These are phyloP conservation scores for Psylliodes chrysocephalus DNA, from an alignment of 2,888 invertebrate species.

Conservation along the genomic window DNA sequence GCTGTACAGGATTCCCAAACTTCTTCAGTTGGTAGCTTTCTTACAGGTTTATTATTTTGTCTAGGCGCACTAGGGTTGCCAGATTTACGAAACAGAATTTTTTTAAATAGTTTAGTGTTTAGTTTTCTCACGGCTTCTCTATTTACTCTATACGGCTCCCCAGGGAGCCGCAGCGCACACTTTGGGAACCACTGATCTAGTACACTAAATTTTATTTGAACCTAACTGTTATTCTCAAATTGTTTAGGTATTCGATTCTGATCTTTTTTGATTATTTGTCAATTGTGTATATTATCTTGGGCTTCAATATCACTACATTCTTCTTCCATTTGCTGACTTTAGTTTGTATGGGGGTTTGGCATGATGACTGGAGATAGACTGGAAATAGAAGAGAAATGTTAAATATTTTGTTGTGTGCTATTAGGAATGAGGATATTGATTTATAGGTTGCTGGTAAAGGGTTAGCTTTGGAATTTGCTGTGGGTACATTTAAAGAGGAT, in stretches of 20 bases:
- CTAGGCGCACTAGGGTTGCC: too few relatives aligned
- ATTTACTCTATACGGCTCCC: too few relatives aligned
- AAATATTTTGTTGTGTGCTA: not conserved
- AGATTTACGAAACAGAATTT: not conserved
- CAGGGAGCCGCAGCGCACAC: too few relatives aligned
- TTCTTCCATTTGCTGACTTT: constrained; percentile 2
- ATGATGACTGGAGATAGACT: not conserved
- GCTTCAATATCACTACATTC: constrained; percentile 2
- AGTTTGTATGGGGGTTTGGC: not conserved
- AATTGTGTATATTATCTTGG: constrained; percentile 1
- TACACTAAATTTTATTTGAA: too few relatives aligned
- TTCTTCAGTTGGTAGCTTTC: not conserved
- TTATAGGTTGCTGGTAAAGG: not conserved
- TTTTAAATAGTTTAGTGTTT: not conserved
- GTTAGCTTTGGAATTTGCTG: not conserved
- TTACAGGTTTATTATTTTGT: too few relatives aligned
- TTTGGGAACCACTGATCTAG: not conserved
- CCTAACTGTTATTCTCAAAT: too few relatives aligned
- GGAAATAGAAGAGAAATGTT: not conserved
- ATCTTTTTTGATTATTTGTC: constrained; percentile 3
- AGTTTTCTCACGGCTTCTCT: not conserved
- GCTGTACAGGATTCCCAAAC: too few relatives aligned
- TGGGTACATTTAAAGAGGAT: not conserved
- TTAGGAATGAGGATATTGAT: not conserved
- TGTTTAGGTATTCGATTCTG: not conserved